Evolutionary conservation across 92 coral and sea anemone genomes (phyloP), one percentile per base, ranked within the genome.

Genomic region (Chrysogorgia sp.): DNA sequence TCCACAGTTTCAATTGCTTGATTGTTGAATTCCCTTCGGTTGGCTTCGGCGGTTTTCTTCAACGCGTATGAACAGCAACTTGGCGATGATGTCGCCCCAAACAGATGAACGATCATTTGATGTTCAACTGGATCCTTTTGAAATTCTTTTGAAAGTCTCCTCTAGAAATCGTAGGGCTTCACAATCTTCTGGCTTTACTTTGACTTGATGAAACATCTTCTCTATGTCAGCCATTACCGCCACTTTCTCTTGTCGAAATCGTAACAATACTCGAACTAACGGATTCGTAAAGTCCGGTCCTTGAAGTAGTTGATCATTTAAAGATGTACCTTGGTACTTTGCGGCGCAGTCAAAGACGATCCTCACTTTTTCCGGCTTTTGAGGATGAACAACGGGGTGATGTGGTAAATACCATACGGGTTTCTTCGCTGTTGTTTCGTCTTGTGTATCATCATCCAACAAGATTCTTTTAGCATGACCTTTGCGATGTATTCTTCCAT

Each of bases 351-450:
- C 32, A 23, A 57, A 63, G 41, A 63, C 70, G 7, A 30, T 31
- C 31, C 41, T 5, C 43, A 63, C 41, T 20, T 63, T 63, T 63
- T n/a, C 70, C 10, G 70, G 70, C 7, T 63, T 63, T 20, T 77
- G 53, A n/a, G 53, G 53, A 2, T 47, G 53, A 5, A 12, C 43
- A 37, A 37, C 92, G 7, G 89, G 87, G 57, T 86, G 86, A 65
- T 89, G 90, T 17, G 92, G 84, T 1, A 89, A 34, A 37, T 89
- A 89, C 88, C 88, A 87, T n/a, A 53, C 52, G 43, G 71, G 49
- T 10, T 23, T 50, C 53, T 63, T 12, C 17, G 26, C 21, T 17
- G 22, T 7, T 5, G 59, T 3, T 40, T 50, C 37, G 21, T 40
- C 37, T n/a, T 31, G 66, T 21, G 55, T 40, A 17, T 20, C 67